Conservation (phyloP, 2,797 vertebrate genomes). For the Darevskia mixta region DNA sequence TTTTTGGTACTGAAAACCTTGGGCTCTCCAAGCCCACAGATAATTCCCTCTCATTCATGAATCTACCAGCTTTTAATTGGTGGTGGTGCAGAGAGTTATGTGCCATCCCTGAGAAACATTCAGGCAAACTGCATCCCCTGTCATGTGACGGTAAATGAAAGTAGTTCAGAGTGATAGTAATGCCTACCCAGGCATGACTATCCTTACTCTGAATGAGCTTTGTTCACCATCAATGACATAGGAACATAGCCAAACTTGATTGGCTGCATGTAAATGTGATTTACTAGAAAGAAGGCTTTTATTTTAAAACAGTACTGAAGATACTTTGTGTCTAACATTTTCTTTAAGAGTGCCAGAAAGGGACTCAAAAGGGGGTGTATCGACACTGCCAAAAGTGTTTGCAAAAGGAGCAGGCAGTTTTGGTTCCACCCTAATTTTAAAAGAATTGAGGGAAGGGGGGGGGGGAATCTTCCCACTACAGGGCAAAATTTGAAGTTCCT, state of each 20-base stretch:
- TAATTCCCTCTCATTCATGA: not conserved
- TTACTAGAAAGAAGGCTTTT: too few relatives aligned
- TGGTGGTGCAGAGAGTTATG: not conserved
- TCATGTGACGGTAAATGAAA: not conserved
- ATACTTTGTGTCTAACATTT: too few relatives aligned
- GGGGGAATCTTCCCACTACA: slow-evolving; percentile 1
- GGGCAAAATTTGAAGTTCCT: slow-evolving; percentile 15
- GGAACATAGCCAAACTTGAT: not conserved
- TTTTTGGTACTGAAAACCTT: not conserved
- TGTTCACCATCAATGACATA: not conserved
- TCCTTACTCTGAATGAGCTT: not conserved
- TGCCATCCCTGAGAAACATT: not conserved
- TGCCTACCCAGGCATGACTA: not conserved
- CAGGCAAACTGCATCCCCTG: too few relatives aligned
- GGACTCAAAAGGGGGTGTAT: not conserved
- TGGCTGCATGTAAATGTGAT: not conserved
- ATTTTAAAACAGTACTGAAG: slow-evolving; percentile 8
- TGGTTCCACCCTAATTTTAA: not conserved
- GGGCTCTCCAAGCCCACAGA: not conserved
- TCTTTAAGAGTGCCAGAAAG: not conserved
- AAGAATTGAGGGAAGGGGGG: not conserved
- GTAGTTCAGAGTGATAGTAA: not conserved
- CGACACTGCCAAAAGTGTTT: not conserved
- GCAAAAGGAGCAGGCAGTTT: not conserved
- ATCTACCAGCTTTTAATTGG: not conserved